These are phyloP conservation scores for Dorcus parallelipipedus DNA, from an alignment of 2,888 invertebrate genomes.

Conservation along the genomic window DNA sequence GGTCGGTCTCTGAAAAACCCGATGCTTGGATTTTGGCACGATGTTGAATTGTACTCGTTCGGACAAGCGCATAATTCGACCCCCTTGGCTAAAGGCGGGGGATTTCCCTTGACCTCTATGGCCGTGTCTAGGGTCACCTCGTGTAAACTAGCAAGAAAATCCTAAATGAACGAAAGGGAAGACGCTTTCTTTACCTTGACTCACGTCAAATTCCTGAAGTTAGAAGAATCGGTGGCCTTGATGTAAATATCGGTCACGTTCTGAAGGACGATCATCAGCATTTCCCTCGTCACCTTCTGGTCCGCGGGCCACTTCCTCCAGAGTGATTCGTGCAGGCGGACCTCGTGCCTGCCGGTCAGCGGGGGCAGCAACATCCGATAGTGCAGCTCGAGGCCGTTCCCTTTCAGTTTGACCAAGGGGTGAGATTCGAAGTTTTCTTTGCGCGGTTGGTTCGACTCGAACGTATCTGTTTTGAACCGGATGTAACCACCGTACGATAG, in stretches of 20 bases:
- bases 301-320: constrained; percentile 59
- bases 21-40: constrained; percentile 84
- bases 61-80: constrained; percentile 88
- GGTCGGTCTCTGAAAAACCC: constrained; percentile 77
- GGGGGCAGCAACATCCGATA: constrained; percentile 45
- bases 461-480: constrained; percentile 66
- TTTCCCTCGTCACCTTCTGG: constrained; percentile 39
- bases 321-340: constrained; percentile 71
- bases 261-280: constrained; percentile 90
- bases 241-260: constrained; percentile 78
- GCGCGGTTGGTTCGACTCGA: constrained; percentile 47
- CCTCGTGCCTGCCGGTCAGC: constrained; percentile 49
- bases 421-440: constrained; percentile 43
- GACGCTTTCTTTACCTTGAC: constrained; percentile 24
- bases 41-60: constrained; percentile 72
- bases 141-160: neutral
- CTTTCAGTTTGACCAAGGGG: constrained; percentile 81
- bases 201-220: constrained; percentile 57
- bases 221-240: constrained; percentile 60
- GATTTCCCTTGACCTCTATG: constrained; percentile 62
- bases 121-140: constrained; percentile 78
- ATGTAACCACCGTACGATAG: constrained; percentile 89
- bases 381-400: constrained; percentile 54
- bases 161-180: neutral
- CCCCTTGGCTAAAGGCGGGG: constrained; percentile 68